phyloP scores from a whole-genome alignment of 2,888 invertebrate genomes.

The Leptothorax acervorum region DNA sequence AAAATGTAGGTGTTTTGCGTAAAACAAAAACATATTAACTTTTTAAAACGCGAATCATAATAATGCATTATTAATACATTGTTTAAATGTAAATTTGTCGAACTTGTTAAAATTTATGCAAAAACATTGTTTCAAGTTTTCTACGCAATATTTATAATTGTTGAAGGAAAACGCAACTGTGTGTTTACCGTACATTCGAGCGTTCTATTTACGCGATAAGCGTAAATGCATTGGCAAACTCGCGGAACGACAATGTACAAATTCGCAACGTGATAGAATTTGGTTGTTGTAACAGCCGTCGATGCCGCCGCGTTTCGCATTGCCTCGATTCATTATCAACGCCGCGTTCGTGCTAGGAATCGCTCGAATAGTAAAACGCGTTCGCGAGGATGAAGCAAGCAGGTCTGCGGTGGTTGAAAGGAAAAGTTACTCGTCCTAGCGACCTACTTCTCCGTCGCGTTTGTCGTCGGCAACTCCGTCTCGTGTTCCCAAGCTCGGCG shows the following conservation, averaged over 20 bases:
- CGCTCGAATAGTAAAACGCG: slow-evolving; percentile 51
- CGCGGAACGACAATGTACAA: slow-evolving; percentile 36
- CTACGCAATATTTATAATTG: neutral
- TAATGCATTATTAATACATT: neutral
- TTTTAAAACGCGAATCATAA: neutral
- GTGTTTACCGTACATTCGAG: neutral
- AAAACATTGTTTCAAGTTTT: neutral
- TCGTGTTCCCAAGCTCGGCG: slow-evolving; percentile 51
- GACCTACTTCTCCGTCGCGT: slow-evolving; percentile 70
- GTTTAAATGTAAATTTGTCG: neutral
- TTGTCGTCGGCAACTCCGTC: slow-evolving; percentile 60
- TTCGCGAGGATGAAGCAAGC: slow-evolving; percentile 38
- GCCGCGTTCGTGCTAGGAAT: slow-evolving; percentile 48
- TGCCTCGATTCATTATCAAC: slow-evolving; percentile 60
- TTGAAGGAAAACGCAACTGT: neutral
- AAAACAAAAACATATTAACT: neutral
- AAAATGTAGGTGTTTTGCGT: neutral
- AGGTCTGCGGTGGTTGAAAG: slow-evolving; percentile 66
- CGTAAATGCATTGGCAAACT: slow-evolving; percentile 38
- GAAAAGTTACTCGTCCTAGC: slow-evolving; percentile 70
- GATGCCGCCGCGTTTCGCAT: slow-evolving; percentile 17
- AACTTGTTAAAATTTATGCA: neutral
- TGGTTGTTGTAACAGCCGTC: slow-evolving; percentile 12
- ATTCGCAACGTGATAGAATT: slow-evolving; percentile 40
- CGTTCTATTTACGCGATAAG: slow-evolving; percentile 39